Evolutionary conservation across 2,113 vertebrate species (phyloP), one percentile per base, ranked within the genome.

Genomic region (Microtus ochrogaster): DNA sequence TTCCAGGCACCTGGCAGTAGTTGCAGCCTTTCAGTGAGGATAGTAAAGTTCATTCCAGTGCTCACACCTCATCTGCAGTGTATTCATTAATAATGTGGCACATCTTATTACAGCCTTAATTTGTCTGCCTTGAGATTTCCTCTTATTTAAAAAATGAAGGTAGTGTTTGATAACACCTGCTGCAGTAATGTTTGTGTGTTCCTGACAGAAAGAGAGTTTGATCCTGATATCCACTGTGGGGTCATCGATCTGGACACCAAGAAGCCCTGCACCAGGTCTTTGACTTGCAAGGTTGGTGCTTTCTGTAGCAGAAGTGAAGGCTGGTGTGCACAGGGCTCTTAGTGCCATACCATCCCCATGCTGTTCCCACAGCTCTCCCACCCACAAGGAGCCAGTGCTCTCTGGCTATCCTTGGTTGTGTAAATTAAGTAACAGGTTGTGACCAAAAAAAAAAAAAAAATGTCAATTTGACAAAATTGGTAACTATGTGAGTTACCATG

Each of bases 181-280:
- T 81, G 44, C 94, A 85, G 1, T 74, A 96, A 96, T 94, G 72
- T 92, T 92, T 94, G 22, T 98, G 61, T 98, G 9, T 61, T 82
- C 98, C 97, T 97, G 86, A 96, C 98, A 99, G 99, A 99, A 98
- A 99, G 99, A 95, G 99, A 99, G 98, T 99, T 99, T 98, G 99
- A 99, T 98, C 99, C 99, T 98, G 99, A 99, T 98, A 98, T 99
- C 98, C 99, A 99, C 98, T 99, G 99, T 99, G 99, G 99, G 92
- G 99, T 99, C 97, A 96, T 99, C 98, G 99, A 99, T 98, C 98
- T 99, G 90, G 99, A 99, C 95, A 99, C 99, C 97, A 99, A 99
- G 98, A 99, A 99, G 98, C 99, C 99, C 98, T 99, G 99, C 98
- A 99, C 99, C 98, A 99, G 99, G 98, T 99, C 99, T 98, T 98